phyloP scores from a whole-genome alignment of 2,888 invertebrate species.

The Alviniconcha strummeri region DNA sequence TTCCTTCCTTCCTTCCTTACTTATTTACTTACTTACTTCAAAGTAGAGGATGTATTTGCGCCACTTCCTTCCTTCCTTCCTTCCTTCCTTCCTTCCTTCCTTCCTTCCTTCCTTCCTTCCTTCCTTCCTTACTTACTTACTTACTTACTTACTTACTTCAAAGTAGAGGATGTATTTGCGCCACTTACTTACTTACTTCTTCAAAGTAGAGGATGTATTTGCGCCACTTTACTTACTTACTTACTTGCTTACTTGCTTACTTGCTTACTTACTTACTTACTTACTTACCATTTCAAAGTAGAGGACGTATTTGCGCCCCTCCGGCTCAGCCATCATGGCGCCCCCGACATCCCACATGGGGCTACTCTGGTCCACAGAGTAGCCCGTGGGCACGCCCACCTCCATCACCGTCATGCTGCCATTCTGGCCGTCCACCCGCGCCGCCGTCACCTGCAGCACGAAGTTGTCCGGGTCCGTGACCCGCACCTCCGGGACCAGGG shows the following conservation, averaged over 20 bases:
- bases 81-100: not conserved
- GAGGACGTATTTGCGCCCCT: constrained; percentile 6
- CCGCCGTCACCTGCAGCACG: not conserved
- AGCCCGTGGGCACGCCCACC: constrained; percentile 25
- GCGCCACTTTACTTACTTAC: not conserved
- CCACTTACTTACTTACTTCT: not conserved
- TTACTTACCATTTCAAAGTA: constrained; percentile 21
- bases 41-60: constrained; percentile 21
- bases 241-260: not conserved
- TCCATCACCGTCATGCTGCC: constrained; percentile 31
- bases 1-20: too few species aligned
- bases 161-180: too few species aligned
- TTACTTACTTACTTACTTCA: too few species aligned
- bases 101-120: not conserved
- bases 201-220: too few species aligned
- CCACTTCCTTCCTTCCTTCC: not conserved
- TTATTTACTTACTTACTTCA: not conserved
- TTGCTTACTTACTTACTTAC: not conserved
- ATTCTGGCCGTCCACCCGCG: constrained; percentile 4
- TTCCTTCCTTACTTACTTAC: too few species aligned
- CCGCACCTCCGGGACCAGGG: not conserved
- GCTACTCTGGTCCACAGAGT: not conserved
- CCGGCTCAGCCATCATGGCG: not conserved
- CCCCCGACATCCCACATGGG: not conserved
- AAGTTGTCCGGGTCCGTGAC: not conserved